A percentile compares a stretch with the other conserved stretches of the same genome.
Evolutionary conservation across 2,113 vertebrate species (phyloP).

Genomic region (Loxodonta africana): DNA sequence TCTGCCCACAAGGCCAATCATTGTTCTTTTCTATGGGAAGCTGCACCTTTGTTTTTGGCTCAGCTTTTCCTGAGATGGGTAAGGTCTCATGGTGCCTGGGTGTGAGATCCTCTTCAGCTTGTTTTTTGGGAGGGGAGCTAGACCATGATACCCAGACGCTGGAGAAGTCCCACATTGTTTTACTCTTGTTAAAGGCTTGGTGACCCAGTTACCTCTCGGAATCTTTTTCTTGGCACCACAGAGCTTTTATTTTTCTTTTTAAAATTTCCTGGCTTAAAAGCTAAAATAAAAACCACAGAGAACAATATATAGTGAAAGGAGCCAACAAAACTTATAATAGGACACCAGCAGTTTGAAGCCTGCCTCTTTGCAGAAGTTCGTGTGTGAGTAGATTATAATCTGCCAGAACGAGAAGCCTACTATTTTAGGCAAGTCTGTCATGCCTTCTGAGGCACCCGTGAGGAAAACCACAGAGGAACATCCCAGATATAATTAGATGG

Average conservation of each 20-base stretch:
- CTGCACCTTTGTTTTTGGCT: not conserved
- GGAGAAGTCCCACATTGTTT: slow-evolving; percentile 34
- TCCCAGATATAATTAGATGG: not conserved
- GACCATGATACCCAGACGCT: not conserved
- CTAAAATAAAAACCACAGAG: slow-evolving; percentile 78
- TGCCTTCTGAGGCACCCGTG: not conserved
- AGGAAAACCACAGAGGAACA: slow-evolving; percentile 15
- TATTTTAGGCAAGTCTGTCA: not conserved
- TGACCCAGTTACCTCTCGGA: not conserved
- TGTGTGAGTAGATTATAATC: not conserved
- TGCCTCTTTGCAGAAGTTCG: slow-evolving; percentile 31
- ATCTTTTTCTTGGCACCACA: slow-evolving; percentile 63
- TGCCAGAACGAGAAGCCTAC: not conserved
- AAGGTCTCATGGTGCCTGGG: not conserved
- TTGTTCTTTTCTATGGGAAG: not conserved
- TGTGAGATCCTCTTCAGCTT: not conserved
- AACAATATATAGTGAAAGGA: slow-evolving; percentile 65
- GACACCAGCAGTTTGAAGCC: slow-evolving; percentile 58
- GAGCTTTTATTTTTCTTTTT: slow-evolving; percentile 52
- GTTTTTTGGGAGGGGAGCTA: not conserved
- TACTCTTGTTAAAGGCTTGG: not conserved
- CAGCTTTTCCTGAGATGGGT: not conserved
- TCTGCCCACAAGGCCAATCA: not conserved
- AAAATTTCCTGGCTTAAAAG: slow-evolving; percentile 7
- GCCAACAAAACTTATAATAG: slow-evolving; percentile 64